Evolutionary conservation across 2,113 vertebrate species (phyloP).

Genomic region (Hemicordylus capensis): DNA sequence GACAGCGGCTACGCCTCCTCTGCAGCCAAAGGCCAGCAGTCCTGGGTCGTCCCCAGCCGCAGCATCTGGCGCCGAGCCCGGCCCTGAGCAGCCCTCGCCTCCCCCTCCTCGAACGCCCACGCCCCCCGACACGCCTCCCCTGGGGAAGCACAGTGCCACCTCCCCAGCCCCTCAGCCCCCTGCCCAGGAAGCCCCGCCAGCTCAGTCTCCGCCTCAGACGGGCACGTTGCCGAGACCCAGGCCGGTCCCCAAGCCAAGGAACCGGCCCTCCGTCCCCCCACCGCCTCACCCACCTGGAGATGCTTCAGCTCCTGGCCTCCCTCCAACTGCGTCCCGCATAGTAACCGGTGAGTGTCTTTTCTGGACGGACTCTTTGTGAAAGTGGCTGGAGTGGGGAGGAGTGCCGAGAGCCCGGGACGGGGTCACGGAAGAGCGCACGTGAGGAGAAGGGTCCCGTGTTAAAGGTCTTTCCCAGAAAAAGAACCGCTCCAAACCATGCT

Average conservation of each 20-base stretch:
- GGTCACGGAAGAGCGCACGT: too few species aligned
- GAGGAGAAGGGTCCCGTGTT: too few species aligned
- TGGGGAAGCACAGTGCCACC: constrained; percentile 58
- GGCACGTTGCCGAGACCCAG: constrained; percentile 86
- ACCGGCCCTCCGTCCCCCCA: constrained; percentile 89
- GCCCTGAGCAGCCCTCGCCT: constrained; percentile 71
- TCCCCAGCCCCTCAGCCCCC: constrained; percentile 16
- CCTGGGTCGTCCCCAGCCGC: constrained; percentile 34
- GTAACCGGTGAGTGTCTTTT: constrained; percentile 85
- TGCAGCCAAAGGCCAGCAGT: constrained; percentile 56
- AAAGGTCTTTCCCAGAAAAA: neutral
- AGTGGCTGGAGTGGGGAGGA: neutral
- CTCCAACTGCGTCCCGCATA: constrained; percentile 77
- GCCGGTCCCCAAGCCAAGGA: constrained; percentile 92
- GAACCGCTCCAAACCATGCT: too few species aligned
- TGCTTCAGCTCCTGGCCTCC: constrained; percentile 53
- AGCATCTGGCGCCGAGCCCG: constrained; percentile 59
- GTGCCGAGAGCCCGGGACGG: neutral
- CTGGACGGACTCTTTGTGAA: neutral
- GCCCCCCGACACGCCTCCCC: constrained; percentile 89
- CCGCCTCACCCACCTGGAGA: constrained; percentile 85
- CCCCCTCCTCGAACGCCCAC: constrained; percentile 87
- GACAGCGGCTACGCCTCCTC: constrained; percentile 62
- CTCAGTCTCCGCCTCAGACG: constrained; percentile 68
- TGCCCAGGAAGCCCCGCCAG: constrained; percentile 68